A percentile compares a stretch with the other conserved stretches of the same genome.
phyloP scores from a whole-genome alignment of 2,888 invertebrate genomes.

The Rotaria sp. region DNA sequence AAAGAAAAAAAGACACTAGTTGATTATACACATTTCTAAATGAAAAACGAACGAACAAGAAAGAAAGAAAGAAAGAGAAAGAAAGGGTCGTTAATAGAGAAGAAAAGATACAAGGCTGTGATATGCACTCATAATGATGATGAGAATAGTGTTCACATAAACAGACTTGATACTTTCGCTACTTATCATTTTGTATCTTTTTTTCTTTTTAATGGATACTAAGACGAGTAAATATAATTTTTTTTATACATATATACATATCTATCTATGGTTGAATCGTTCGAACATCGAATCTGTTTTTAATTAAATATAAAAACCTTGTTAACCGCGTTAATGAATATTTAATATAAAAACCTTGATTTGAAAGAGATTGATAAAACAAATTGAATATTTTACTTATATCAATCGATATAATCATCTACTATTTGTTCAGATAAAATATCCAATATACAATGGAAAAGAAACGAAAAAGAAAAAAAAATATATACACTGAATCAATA shows the following conservation, averaged over 20 bases:
- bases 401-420: neutral
- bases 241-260: neutral
- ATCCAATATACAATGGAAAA: neutral
- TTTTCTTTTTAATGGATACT: neutral
- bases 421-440: neutral
- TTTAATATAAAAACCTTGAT: neutral
- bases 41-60: neutral
- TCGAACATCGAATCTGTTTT: neutral
- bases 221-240: neutral
- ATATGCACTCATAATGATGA: neutral
- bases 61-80: neutral
- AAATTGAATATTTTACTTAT: neutral
- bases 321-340: neutral
- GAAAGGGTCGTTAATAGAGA: neutral
- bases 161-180: neutral
- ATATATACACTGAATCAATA: neutral
- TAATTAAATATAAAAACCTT: neutral
- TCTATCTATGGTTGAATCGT: neutral
- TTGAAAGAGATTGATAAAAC: neutral
- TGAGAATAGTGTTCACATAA: neutral
- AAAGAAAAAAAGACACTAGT: neutral
- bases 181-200: neutral
- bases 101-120: constrained; percentile 10
- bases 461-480: neutral
- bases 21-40: neutral